A percentile compares a stretch with the other conserved stretches of the same genome.
These are phyloP conservation scores for Dysdera silvatica DNA, from an alignment of 1,140 invertebrate genomes.

Conservation along the genomic window DNA sequence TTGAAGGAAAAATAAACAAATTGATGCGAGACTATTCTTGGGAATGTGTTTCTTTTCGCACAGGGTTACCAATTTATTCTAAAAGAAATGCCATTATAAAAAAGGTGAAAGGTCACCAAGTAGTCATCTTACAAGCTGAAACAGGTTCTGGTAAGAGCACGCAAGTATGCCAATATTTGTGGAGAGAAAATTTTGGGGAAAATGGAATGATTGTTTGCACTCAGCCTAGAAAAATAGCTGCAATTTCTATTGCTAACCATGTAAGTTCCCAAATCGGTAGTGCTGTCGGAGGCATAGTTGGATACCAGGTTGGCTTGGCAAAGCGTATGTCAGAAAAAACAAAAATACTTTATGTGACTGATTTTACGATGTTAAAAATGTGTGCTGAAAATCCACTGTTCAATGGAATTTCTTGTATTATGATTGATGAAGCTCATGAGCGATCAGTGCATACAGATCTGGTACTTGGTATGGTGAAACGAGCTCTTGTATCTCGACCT, in stretches of 20 bases:
- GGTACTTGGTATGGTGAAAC: conserved; percentile 71
- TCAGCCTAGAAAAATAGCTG: conserved; percentile 89
- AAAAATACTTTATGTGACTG: conserved; percentile 89
- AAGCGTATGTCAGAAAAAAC: conserved; percentile 78
- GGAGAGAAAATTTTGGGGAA: conserved; percentile 68
- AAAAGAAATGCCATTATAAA: conserved; percentile 65
- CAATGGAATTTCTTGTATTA: conserved; percentile 61
- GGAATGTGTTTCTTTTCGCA: conserved; percentile 50
- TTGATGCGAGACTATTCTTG: conserved; percentile 2
- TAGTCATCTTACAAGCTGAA: conserved; percentile 62
- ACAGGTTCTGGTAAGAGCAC: conserved; percentile 94
- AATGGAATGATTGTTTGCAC: conserved; percentile 73
- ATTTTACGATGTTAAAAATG: conserved; percentile 81
- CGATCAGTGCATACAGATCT: conserved; percentile 90
- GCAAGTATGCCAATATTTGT: conserved; percentile 82
- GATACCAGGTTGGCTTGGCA: conserved; percentile 96
- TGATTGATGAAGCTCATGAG: conserved; percentile 96
- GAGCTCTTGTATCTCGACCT: conserved; percentile 63
- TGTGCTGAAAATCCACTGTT: conserved; percentile 73
- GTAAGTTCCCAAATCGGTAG: conserved; percentile 84
- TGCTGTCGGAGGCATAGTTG: conserved; percentile 70
- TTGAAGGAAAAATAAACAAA: conserved; percentile 2
- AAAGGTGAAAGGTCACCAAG: conserved; percentile 61
- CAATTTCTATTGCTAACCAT: conserved; percentile 83
- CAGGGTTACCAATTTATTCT: conserved; percentile 73